These are phyloP conservation scores for Tadarida brasiliensis DNA, from an alignment of 2,797 vertebrate species.

Conservation along the genomic window DNA sequence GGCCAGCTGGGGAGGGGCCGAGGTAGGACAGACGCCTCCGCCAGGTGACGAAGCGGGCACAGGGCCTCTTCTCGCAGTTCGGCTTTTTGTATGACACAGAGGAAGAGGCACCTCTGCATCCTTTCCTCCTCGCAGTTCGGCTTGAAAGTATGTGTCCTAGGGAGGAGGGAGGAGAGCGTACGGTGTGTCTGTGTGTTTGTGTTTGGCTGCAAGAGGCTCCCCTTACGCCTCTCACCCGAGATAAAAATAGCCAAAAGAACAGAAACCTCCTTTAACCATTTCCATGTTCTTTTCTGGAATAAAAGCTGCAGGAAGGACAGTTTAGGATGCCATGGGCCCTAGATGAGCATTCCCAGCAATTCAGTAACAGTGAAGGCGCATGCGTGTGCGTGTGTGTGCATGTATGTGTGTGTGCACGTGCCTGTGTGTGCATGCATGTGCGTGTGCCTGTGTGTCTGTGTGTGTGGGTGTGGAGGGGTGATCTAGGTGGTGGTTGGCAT, in stretches of 20 bases:
- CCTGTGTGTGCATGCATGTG: background rate
- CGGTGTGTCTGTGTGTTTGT: background rate
- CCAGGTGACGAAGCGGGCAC: too few relatives aligned
- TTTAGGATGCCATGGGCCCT: background rate
- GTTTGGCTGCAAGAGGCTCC: background rate
- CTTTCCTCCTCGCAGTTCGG: too few relatives aligned
- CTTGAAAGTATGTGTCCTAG: too few relatives aligned
- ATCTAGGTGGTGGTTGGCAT: background rate
- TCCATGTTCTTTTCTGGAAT: slow-evolving; percentile 44
- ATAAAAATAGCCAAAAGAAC: slow-evolving; percentile 39
- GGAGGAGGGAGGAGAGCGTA: too few relatives aligned
- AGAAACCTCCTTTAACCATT: background rate
- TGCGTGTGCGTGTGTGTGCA: background rate
- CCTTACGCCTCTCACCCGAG: background rate
- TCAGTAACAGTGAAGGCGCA: background rate
- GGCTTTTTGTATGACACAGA: too few relatives aligned
- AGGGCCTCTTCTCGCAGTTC: too few relatives aligned
- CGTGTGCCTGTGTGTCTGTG: background rate
- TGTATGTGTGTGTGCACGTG: rapidly evolving
- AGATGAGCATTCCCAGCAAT: background rate
- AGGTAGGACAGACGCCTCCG: too few relatives aligned
- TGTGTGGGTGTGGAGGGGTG: background rate
- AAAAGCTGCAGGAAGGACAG: background rate
- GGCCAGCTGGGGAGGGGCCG: too few relatives aligned
- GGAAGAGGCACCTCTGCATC: too few relatives aligned